Base-by-base conservation (phyloP, 2,797 vertebrate genomes). In the Falco biarmicus region DNA sequence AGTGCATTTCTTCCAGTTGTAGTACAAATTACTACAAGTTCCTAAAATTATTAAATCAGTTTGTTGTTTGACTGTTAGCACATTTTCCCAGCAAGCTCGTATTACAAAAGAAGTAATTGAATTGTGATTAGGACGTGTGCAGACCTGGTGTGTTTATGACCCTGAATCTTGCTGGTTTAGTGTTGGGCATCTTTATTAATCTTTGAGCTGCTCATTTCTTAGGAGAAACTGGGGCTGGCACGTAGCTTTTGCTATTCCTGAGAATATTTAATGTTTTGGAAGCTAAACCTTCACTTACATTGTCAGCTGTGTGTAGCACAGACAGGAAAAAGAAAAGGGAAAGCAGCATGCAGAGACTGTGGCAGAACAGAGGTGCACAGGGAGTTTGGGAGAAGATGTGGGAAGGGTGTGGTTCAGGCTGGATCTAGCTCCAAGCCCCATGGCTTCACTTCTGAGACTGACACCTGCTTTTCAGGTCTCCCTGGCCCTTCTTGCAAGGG, bases 161-260 rank as follows among this genome's bases (percentile, higher is more conserved):
- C 26, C 68, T 45, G 16, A n/a, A 80, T 90, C 47, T 60, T 84
- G 39, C 7, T 63, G 9, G 66, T 87, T 80, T 41, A 74, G 43
- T 7, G 24, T n/a, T 16, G 63, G 12, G 13, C 56, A 45, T 64
- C 37, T 78, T 87, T 48, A 11, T 84, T 93, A 87, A 87, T 89
- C 53, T 75, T 83, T 51, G 91, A 80, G 43, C 22, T 47, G 37
- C 37, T 64, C 7, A 13, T 90, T 74, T 85, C 41, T 50, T 91
- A 81, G 47, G 41, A 84, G 61, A 68, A 83, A 39, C 26, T 10
- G 60, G 41, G 47, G 31, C 65, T 93, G 48, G 53, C 20, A 7
- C 50, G 48, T 84, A 84, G 74, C 56, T 93, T 94, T 76, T 90
- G 37, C 50, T 95, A 13, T 81, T 90, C 54, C 76, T 94, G 87